Percentiles rank a stretch among this genome's conserved stretches.
phyloP scores from a whole-genome alignment of 2,113 vertebrate species.

The Onychostoma macrolepis region DNA sequence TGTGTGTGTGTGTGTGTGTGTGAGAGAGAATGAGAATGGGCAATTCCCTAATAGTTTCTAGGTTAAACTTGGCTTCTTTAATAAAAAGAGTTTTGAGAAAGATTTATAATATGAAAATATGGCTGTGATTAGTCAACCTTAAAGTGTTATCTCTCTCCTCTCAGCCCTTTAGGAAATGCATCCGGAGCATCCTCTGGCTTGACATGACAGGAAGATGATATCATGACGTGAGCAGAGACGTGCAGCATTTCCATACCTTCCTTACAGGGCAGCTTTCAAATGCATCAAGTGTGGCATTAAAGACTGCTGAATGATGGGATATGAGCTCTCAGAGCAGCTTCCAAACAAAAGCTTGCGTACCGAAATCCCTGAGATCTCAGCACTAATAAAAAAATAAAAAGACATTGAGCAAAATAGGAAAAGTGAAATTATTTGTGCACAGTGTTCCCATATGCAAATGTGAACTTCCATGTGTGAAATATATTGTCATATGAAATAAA shows the following conservation, averaged over 20 bases:
- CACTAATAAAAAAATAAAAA: not conserved
- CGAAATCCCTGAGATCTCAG: not conserved
- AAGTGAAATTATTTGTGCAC: not conserved
- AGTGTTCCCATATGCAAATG: not conserved
- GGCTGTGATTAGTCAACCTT: not conserved
- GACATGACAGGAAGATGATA: not conserved
- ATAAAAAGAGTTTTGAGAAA: not conserved
- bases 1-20: too few relatives aligned
- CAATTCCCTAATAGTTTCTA: not conserved
- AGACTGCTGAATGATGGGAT: not conserved
- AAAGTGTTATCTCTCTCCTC: not conserved
- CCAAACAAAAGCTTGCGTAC: not conserved
- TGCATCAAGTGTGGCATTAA: not conserved
- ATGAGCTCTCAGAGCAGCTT: not conserved
- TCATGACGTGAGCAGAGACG: not conserved
- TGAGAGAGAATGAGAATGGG: not conserved
- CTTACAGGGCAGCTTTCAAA: not conserved
- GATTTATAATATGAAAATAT: not conserved
- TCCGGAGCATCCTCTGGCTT: not conserved
- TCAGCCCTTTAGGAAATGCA: not conserved
- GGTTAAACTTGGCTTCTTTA: not conserved
- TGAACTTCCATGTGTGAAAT: too few relatives aligned
- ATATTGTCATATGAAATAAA: too few relatives aligned
- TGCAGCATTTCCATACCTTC: conserved; percentile 1
- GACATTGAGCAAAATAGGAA: not conserved